phyloP scores from a whole-genome alignment of 2,113 vertebrate genomes.

The Odontophorus gujanensis region DNA sequence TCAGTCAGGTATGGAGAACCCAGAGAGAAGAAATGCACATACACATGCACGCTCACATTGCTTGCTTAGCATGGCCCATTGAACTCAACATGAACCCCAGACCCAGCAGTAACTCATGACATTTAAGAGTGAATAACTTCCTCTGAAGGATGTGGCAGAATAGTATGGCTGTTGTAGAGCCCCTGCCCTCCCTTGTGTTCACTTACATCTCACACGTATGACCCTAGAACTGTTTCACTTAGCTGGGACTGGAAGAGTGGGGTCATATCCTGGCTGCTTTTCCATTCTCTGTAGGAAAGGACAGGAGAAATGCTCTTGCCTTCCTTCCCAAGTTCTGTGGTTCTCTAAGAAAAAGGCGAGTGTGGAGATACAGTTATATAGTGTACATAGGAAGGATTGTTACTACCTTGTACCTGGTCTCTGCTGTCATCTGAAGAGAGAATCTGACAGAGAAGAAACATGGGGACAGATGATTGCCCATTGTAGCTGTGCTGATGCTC shows the following conservation, averaged over 20 bases:
- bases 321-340: background rate
- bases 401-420: background rate
- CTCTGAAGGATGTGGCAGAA: background rate
- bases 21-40: background rate
- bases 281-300: background rate
- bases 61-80: background rate
- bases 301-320: background rate
- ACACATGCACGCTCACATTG: fast-evolving
- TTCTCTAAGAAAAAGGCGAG: background rate
- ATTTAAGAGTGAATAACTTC: background rate
- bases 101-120: background rate
- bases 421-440: background rate
- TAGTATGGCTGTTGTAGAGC: background rate
- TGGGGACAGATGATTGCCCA: background rate
- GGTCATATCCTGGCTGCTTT: background rate
- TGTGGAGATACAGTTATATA: too few relatives aligned
- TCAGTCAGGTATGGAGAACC: background rate
- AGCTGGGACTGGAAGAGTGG: background rate
- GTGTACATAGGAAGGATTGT: background rate
- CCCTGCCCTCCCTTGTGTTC: background rate
- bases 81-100: background rate
- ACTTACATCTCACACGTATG: background rate
- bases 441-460: background rate
- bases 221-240: background rate
- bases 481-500: background rate